Percentiles rank a stretch among this genome's conserved stretches.
Evolutionary conservation across 2,888 invertebrate species (phyloP).

Genomic region (Mesochorus sp.): DNA sequence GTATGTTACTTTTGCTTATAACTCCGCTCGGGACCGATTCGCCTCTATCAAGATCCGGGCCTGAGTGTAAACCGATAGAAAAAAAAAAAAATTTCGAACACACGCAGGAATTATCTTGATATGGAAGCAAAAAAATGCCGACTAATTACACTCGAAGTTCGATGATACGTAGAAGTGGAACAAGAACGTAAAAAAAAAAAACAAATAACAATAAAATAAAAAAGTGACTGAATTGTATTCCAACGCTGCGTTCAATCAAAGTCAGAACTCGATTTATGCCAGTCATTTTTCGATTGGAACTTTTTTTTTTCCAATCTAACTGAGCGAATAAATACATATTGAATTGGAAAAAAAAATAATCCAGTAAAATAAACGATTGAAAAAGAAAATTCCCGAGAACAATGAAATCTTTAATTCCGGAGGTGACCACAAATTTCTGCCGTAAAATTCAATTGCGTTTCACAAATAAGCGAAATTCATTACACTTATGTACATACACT

Average conservation of each 20-base stretch:
- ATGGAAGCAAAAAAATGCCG: neutral
- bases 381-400: neutral
- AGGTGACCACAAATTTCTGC: neutral
- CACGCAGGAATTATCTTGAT: constrained; percentile 13
- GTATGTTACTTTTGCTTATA: neutral
- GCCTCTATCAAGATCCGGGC: constrained; percentile 27
- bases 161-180: neutral
- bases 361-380: neutral
- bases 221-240: no score
- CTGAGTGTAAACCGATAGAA: constrained; percentile 1
- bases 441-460: constrained; percentile 8
- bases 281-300: no score
- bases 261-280: no score
- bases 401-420: constrained; percentile 3
- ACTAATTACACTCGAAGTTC: constrained; percentile 8
- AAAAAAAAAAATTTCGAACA: constrained; percentile 8
- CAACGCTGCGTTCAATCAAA: no score
- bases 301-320: no score
- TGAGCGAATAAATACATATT: no score
- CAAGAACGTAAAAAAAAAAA: neutral
- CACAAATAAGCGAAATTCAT: neutral
- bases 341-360: neutral
- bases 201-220: neutral
- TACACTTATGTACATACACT: constrained; percentile 12
- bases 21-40: constrained; percentile 17